Evolutionary conservation across 2,888 invertebrate species (phyloP).

Genomic region (Stegophylla sp.): DNA sequence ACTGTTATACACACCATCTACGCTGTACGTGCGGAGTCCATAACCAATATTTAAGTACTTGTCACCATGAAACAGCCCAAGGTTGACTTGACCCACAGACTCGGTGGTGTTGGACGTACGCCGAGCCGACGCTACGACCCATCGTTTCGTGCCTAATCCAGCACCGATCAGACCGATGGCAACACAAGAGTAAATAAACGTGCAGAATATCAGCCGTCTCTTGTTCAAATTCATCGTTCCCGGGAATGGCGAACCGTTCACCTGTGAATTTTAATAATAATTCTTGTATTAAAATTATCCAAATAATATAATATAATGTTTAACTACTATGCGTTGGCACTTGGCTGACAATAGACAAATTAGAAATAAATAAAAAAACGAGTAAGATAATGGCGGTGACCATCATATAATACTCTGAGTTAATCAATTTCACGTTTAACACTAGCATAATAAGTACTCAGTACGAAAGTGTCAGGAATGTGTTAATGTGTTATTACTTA

Average conservation of each 20-base stretch:
- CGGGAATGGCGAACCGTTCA: conserved; percentile 36
- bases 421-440: no score
- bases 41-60: conserved; percentile 83
- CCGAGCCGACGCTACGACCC: conserved; percentile 79
- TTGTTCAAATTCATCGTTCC: conserved; percentile 72
- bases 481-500: no score
- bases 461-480: no score
- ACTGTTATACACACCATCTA: conserved; percentile 73
- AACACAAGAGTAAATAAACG: conserved; percentile 80
- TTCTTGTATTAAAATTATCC: no score
- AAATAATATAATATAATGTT: no score
- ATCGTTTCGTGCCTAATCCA: conserved; percentile 81
- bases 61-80: conserved; percentile 86
- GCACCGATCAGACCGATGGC: conserved; percentile 80
- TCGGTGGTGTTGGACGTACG: conserved; percentile 69
- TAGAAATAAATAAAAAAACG: no score
- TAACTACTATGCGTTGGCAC: no score
- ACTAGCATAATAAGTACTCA: no score
- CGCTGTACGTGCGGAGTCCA: conserved; percentile 78
- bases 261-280: conserved; percentile 24
- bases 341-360: no score
- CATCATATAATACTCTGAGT: no score
- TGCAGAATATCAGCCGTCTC: conserved; percentile 80
- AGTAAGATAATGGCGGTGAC: no score
- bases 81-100: conserved; percentile 78